Evolutionary conservation across 2,113 vertebrate species (phyloP), one percentile per base, ranked within the genome.

Genomic region (Ardeotis arabs): DNA sequence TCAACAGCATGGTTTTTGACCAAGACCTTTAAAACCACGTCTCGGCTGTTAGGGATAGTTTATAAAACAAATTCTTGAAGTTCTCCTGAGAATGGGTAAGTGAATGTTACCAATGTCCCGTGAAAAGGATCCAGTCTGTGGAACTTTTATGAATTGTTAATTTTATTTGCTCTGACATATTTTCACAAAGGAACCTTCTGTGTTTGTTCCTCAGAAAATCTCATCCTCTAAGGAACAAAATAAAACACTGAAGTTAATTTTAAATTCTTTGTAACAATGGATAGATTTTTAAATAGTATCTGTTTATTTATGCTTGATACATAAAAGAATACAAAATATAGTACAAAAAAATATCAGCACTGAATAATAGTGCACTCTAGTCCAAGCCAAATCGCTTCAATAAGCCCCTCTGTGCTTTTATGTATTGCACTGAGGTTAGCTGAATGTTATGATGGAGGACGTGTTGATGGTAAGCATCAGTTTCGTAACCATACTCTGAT

Each of bases 111-210:
- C 89, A 89, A 28, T 4, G 17, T 83, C n/a, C 74, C 0, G 0
- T 85, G 93, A 84, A 91, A 93, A 85, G 15, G 47, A 91, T 95
- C 60, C 52, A 56, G 66, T 68, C 84, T 82, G 16, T 82, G 53
- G 62, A 62, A 33, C 10, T 68, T 67, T 37, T 85, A 60, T 50
- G 63, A 91, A 76, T 85, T 93, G 55, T 82, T 86, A 33, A 35
- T 78, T 95, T 94, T 91, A 93, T 85, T 91, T 93, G 50, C 27
- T 95, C 81, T 89, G 91, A 87, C 28, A 3, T 60, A 68, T 50
- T 91, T 96, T 93, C n/a, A 73, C 67, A 87, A 67, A 83, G 45
- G 50, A 74, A 69, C 31, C 16, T 66, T 84, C 80, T 90, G 70
- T 79, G 37, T 90, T 89, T 85, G 22, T 85, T 94, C 12, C 53